These are phyloP conservation scores for Steinernema hermaphroditum DNA, from an alignment of 2,888 invertebrate species.

Conservation along the genomic window DNA sequence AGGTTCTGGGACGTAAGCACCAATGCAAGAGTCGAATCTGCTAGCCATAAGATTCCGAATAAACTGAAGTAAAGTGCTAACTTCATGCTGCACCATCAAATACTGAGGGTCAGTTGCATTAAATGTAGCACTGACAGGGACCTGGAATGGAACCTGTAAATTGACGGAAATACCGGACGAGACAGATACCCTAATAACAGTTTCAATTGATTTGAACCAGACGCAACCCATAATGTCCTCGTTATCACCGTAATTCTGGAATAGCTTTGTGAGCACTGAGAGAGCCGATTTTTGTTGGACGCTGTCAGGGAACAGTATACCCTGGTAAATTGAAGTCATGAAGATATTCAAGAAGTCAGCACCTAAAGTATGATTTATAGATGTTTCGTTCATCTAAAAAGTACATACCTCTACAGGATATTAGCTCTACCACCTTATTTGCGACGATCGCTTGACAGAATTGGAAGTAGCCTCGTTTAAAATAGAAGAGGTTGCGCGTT, in stretches of 20 bases:
- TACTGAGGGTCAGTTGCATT: neutral
- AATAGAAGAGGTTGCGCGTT: slow-evolving; percentile 6
- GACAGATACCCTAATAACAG: neutral
- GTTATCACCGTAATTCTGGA: neutral
- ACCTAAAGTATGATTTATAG: neutral
- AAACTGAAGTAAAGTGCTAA: neutral
- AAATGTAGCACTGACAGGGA: neutral
- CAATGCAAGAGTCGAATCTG: neutral
- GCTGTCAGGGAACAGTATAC: neutral
- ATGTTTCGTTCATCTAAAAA: neutral
- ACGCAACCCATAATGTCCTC: neutral
- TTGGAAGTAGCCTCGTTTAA: slow-evolving; percentile 1
- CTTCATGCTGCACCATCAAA: neutral
- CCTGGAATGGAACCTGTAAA: neutral
- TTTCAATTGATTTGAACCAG: slow-evolving; percentile 3
- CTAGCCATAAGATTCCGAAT: neutral
- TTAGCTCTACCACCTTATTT: slow-evolving; percentile 12
- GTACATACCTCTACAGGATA: neutral
- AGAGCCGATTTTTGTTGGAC: slow-evolving; percentile 7
- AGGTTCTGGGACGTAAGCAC: neutral
- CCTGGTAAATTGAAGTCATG: neutral
- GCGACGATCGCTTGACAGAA: neutral
- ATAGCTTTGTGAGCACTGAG: neutral
- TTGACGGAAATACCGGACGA: neutral
- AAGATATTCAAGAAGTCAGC: slow-evolving; percentile 5